Evolutionary conservation across 2,888 invertebrate species (phyloP).

Genomic region (Cephalotes varians): DNA sequence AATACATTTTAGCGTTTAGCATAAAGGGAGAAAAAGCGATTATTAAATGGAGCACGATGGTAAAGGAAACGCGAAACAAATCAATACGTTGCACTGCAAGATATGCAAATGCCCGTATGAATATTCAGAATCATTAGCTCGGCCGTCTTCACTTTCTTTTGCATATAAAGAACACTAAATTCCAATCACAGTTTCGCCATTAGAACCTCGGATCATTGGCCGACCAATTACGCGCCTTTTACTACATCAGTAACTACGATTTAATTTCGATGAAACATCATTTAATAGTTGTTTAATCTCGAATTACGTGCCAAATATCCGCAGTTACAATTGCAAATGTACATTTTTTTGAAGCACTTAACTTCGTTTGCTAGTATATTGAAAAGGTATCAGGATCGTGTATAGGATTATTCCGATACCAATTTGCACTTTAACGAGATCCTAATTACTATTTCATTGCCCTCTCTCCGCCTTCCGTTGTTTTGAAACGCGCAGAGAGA

Average conservation of each 20-base stretch:
- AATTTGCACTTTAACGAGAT: background rate
- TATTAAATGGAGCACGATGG: background rate
- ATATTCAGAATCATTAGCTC: constrained; percentile 36
- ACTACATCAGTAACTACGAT: background rate
- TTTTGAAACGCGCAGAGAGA: constrained; percentile 14
- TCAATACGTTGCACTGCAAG: constrained; percentile 9
- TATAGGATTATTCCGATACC: constrained; percentile 1
- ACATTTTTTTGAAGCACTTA: background rate
- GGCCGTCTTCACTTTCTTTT: constrained; percentile 47
- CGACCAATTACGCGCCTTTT: background rate
- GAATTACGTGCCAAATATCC: constrained; percentile 1
- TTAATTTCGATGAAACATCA: constrained; percentile 3
- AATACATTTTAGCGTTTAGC: background rate
- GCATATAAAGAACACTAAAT: constrained; percentile 24
- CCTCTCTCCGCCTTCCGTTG: background rate
- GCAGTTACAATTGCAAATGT: background rate
- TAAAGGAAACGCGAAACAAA: constrained; percentile 11
- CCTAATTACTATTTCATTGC: background rate
- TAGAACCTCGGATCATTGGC: constrained; percentile 12
- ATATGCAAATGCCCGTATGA: constrained; percentile 36
- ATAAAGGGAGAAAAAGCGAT: background rate
- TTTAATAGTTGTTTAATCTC: constrained; percentile 14
- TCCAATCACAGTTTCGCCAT: constrained; percentile 22
- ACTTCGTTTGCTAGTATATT: background rate
- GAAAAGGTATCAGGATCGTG: constrained; percentile 5